Base-by-base conservation (phyloP, 1,140 invertebrate species). In the Camponotus pennsylvanicus region DNA sequence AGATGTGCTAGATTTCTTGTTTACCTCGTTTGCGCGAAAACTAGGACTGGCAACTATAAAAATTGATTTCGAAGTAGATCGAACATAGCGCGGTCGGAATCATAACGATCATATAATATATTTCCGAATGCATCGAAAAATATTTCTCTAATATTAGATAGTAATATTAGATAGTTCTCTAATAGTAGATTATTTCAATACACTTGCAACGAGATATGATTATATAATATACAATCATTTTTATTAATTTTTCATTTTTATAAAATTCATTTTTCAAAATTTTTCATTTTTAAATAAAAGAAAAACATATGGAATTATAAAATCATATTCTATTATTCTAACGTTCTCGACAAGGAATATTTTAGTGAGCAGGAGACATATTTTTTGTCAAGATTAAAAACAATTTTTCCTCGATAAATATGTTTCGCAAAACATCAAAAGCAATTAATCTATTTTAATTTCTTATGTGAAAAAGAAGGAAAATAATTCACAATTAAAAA, bases 1-100 rank as follows among this genome's bases (percentile, higher is more conserved):
- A 83, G 40, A 83, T 83, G 55, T 75, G 55, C 79, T 83, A 49
- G 69, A 75, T 83, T 83, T 83, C 40, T 40, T 83, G 42, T 83
- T 83, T 75, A 71, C 32, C 40, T 83, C 40, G 79, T 83, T 83
- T 83, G 52, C 55, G 40, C 69, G 55, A 73, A 13, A 61, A 61
- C 40, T 83, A 83, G 27, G 37, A 73, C 27, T 73, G 67, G 55
- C 79, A 75, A 63, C 57, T 49, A 83, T 61, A 73, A 83, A 83
- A 63, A 75, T 83, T 83, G 55, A 83, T 75, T 83, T 83, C 32
- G 6, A 3, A 18, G 61, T 45, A 61, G 73, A 82, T 61, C 21
- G 55, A 32, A 83, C 18, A 7, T 71, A 61, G 5, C 55, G 18
- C 67, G 40, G 11, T 45, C 8, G 18, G 21, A 82, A 21, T 73